These are phyloP conservation scores for Hydrotaea diabolus DNA, from an alignment of 2,888 invertebrate species.

Conservation along the genomic window DNA sequence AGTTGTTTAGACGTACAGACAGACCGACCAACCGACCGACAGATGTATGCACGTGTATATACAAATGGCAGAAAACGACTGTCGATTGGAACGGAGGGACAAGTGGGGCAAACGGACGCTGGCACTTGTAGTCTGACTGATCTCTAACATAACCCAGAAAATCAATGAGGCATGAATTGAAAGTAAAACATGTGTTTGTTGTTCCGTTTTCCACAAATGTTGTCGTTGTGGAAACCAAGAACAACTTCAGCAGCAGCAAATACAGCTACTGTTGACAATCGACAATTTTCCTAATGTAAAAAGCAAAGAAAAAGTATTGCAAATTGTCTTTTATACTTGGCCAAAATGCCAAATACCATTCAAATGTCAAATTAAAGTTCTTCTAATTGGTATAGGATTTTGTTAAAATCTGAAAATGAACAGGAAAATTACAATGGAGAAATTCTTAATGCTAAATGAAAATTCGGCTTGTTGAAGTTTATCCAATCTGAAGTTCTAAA, in stretches of 20 bases:
- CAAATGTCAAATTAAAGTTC: too few species aligned
- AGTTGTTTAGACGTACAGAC: not conserved
- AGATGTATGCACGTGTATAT: not conserved
- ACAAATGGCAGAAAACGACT: too few species aligned
- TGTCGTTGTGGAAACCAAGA: slow-evolving; percentile 23
- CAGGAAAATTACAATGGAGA: too few species aligned
- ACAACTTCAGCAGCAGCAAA: not conserved
- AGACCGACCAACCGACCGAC: not conserved
- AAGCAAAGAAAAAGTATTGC: not conserved
- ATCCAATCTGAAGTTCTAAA: too few species aligned
- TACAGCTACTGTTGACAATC: too few species aligned
- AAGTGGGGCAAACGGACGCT: not conserved
- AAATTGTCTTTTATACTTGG: not conserved
- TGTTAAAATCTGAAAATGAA: too few species aligned
- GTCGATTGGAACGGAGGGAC: not conserved
- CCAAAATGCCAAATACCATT: too few species aligned
- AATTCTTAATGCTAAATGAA: too few species aligned
- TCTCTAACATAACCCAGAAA: slow-evolving; percentile 60
- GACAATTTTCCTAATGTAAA: slow-evolving; percentile 2
- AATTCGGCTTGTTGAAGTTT: too few species aligned
- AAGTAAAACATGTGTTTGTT: slow-evolving; percentile 56
- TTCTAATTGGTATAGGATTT: too few species aligned
- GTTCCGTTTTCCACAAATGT: slow-evolving; percentile 15
- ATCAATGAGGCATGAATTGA: slow-evolving; percentile 64
- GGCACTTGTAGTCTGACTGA: not conserved